Conservation (phyloP, 2,113 vertebrate genomes). For the Cephalopterus ornatus region DNA sequence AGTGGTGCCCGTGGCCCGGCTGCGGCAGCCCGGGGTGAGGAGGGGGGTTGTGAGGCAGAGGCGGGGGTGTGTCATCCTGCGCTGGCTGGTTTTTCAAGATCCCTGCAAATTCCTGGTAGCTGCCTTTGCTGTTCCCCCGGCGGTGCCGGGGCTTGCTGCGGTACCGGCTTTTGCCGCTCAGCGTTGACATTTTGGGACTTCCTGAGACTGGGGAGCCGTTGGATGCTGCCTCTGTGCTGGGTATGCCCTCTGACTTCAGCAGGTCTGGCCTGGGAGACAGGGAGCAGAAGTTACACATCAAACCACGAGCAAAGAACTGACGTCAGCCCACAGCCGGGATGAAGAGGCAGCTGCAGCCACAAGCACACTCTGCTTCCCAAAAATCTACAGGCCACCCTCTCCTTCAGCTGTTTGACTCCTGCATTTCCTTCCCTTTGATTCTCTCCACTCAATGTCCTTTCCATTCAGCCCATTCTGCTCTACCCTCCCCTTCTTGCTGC, state of each 20-base stretch:
- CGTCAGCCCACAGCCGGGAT: background rate
- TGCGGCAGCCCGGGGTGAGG: slow-evolving; percentile 49
- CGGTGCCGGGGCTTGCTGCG: slow-evolving; percentile 95
- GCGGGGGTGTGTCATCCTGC: slow-evolving; percentile 70
- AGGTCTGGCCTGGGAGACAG: slow-evolving; percentile 85
- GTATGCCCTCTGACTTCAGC: slow-evolving; percentile 90
- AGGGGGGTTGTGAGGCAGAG: background rate
- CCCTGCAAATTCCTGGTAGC: slow-evolving; percentile 87
- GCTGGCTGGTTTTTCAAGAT: slow-evolving; percentile 78
- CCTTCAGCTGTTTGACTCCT: background rate
- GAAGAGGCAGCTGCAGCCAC: background rate
- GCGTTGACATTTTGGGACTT: slow-evolving; percentile 90
- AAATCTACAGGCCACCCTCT: background rate
- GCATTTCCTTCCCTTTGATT: background rate
- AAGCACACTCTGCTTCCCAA: background rate
- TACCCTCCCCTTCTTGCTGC: background rate
- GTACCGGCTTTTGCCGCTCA: slow-evolving; percentile 87
- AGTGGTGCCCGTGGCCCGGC: slow-evolving; percentile 54
- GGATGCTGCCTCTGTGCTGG: slow-evolving; percentile 81
- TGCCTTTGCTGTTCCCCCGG: slow-evolving; percentile 93
- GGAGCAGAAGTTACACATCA: background rate
- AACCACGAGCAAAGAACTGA: background rate
- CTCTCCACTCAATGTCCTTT: background rate
- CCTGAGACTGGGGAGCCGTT: slow-evolving; percentile 86
- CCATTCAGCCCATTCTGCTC: background rate